phyloP scores from a whole-genome alignment of 2,888 invertebrate species.

The Stenichneumon culpator region DNA sequence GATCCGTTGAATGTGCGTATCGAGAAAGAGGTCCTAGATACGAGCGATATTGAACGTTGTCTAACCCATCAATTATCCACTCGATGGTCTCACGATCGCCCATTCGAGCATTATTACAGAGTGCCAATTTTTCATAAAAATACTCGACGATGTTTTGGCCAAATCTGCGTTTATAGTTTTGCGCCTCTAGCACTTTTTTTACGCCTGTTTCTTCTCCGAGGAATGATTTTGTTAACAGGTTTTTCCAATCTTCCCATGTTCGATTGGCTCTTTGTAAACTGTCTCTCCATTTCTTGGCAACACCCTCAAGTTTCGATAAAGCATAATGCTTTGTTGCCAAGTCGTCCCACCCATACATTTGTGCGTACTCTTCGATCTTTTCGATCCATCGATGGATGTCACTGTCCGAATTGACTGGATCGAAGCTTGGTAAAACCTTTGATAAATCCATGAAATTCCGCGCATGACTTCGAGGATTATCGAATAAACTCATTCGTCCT shows the following conservation, averaged over 20 bases:
- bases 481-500: slow-evolving; percentile 19
- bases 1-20: slow-evolving; percentile 61
- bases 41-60: slow-evolving; percentile 63
- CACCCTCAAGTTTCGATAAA: slow-evolving; percentile 56
- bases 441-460: slow-evolving; percentile 25
- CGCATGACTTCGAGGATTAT: slow-evolving; percentile 7
- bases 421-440: slow-evolving; percentile 55
- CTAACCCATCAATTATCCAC: slow-evolving; percentile 67
- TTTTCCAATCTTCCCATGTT: slow-evolving; percentile 16
- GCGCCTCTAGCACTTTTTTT: slow-evolving; percentile 42
- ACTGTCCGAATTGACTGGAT: slow-evolving; percentile 60
- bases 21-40: slow-evolving; percentile 65
- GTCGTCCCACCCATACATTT: slow-evolving; percentile 71
- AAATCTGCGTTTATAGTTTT: slow-evolving; percentile 32
- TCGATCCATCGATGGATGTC: slow-evolving; percentile 64
- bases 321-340: slow-evolving; percentile 70
- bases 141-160: slow-evolving; percentile 26
- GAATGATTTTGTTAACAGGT: background rate
- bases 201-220: slow-evolving; percentile 6
- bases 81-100: slow-evolving; percentile 62
- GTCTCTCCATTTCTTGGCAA: slow-evolving; percentile 71
- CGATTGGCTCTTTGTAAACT: slow-evolving; percentile 52
- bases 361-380: slow-evolving; percentile 71
- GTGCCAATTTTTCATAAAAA: slow-evolving; percentile 66
- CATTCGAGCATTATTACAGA: slow-evolving; percentile 70